A percentile compares a stretch with the other conserved stretches of the same genome.
Evolutionary conservation across 2,797 vertebrate genomes (phyloP).

Genomic region (Labeo calbasu): DNA sequence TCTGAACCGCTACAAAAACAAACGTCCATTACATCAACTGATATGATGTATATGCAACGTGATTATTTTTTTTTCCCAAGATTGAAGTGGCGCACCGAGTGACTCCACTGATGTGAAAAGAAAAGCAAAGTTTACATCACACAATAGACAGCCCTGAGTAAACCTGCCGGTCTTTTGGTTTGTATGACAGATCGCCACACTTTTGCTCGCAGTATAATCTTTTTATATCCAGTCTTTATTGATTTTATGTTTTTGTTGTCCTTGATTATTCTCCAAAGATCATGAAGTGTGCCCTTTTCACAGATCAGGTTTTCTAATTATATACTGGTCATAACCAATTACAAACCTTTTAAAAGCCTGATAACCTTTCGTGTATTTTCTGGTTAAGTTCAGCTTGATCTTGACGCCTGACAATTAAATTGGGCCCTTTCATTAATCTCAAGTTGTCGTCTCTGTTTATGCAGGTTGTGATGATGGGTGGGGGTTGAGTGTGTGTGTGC

Average conservation of each 20-base stretch:
- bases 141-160: constrained; percentile 31
- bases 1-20: constrained; percentile 51
- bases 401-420: constrained; percentile 93
- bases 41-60: constrained; percentile 50
- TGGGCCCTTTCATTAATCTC: constrained; percentile 97
- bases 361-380: constrained; percentile 90
- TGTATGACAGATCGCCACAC: constrained; percentile 22
- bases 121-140: constrained; percentile 42
- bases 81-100: constrained; percentile 9
- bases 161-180: constrained; percentile 26
- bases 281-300: constrained; percentile 18
- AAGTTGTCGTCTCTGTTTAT: constrained; percentile 99
- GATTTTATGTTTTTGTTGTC: constrained; percentile 20
- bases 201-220: neutral
- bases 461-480: constrained; percentile 86
- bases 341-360: constrained; percentile 85
- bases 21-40: constrained; percentile 51
- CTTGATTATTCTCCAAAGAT: constrained; percentile 23
- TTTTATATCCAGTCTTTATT: constrained; percentile 13
- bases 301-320: constrained; percentile 78
- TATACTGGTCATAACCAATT: constrained; percentile 96
- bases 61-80: constrained; percentile 11
- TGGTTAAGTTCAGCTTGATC: constrained; percentile 76
- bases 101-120: constrained; percentile 49
- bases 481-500: constrained; percentile 67